Percentiles rank a stretch among this genome's conserved stretches.
phyloP scores from a whole-genome alignment of 2,113 vertebrate species.

The Antigone vipio region DNA sequence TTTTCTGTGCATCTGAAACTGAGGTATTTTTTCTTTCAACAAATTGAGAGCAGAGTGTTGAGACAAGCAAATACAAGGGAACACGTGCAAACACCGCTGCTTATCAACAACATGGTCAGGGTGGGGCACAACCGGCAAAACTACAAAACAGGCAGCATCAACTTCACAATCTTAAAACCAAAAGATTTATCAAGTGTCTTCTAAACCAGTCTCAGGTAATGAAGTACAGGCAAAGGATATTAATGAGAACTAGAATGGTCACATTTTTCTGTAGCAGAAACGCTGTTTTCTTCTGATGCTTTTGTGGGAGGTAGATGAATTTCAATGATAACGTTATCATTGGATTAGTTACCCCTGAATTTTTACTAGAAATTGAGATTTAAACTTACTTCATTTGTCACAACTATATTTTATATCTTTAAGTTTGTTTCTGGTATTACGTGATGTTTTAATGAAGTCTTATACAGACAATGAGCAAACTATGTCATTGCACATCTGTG shows the following conservation, averaged over 20 bases:
- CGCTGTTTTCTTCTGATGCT: not conserved
- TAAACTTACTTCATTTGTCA: not conserved
- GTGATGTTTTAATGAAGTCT: not conserved
- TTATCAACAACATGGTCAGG: not conserved
- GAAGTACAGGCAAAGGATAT: not conserved
- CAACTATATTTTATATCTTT: not conserved
- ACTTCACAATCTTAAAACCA: not conserved
- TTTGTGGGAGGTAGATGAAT: not conserved
- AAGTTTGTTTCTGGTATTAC: not conserved
- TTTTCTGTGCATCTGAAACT: not conserved
- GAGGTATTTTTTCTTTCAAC: not conserved
- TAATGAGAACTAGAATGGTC: not conserved
- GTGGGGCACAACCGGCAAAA: not conserved
- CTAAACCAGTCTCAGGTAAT: not conserved
- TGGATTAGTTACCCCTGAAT: not conserved
- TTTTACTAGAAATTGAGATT: not conserved
- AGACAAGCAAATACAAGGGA: not conserved
- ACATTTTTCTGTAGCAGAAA: not conserved
- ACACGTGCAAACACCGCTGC: not conserved
- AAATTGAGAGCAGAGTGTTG: not conserved
- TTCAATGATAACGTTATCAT: not conserved
- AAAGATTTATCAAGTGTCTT: not conserved
- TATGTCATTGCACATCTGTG: not conserved
- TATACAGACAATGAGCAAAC: not conserved
- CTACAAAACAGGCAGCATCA: not conserved